A percentile compares a stretch with the other conserved stretches of the same genome.
These are phyloP conservation scores for Hyppa rectilinea DNA, from an alignment of 2,888 invertebrate genomes.

Conservation along the genomic window DNA sequence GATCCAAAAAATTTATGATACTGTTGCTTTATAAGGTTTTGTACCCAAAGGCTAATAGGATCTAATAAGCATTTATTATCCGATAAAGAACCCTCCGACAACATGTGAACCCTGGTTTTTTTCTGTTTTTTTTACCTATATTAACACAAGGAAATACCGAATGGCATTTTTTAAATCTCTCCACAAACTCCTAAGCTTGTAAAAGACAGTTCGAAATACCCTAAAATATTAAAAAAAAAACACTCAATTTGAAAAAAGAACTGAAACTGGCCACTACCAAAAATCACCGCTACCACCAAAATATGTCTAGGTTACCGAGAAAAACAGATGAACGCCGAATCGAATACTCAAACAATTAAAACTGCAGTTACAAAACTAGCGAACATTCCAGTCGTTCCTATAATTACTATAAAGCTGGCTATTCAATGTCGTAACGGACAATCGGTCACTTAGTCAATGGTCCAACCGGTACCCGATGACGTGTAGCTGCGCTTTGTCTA, in stretches of 20 bases:
- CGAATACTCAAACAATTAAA: slow-evolving; percentile 37
- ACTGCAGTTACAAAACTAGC: slow-evolving; percentile 57
- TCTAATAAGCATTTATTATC: no score
- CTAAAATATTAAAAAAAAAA: no score
- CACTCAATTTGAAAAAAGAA: no score
- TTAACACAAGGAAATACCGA: no score
- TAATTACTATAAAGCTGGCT: slow-evolving; percentile 37
- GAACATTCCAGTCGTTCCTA: slow-evolving; percentile 52
- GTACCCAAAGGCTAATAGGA: no score
- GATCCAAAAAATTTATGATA: background rate
- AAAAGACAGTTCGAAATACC: no score
- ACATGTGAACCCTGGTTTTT: no score
- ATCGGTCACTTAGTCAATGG: slow-evolving; percentile 39
- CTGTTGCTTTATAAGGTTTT: background rate
- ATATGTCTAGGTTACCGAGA: slow-evolving; percentile 24
- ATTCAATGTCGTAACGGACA: slow-evolving; percentile 52
- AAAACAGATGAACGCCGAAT: slow-evolving; percentile 10
- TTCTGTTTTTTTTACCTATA: no score
- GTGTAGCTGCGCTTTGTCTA: slow-evolving; percentile 42
- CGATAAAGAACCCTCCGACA: no score
- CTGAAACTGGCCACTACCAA: no score
- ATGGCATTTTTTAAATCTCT: no score
- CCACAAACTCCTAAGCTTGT: no score
- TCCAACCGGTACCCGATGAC: slow-evolving; percentile 60
- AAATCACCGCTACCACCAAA: background rate